A percentile compares a stretch with the other conserved stretches of the same genome.
phyloP scores from a whole-genome alignment of 2,797 vertebrate genomes.

The Pseudopleuronectes americanus region DNA sequence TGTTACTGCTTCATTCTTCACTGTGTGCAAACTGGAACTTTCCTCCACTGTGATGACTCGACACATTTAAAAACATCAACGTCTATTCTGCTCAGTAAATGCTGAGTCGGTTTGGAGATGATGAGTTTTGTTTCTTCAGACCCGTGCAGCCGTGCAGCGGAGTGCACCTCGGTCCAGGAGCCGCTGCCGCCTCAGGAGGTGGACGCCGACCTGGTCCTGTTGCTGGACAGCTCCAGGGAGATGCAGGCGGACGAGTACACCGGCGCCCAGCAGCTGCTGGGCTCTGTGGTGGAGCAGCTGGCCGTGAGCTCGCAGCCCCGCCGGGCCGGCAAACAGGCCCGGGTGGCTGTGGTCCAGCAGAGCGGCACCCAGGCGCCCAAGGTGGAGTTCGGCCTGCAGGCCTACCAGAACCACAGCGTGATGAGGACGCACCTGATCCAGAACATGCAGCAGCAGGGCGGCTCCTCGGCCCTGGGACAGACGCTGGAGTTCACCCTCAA shows the following conservation, averaged over 20 bases:
- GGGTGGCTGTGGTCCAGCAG: conserved; percentile 85
- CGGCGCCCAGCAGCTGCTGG: conserved; percentile 82
- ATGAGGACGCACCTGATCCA: conserved; percentile 84
- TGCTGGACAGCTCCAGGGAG: conserved; percentile 85
- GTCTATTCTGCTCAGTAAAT: background rate
- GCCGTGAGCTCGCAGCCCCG: conserved; percentile 76
- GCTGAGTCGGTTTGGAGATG: too few relatives aligned
- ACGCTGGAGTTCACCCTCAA: conserved; percentile 82
- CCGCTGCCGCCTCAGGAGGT: conserved; percentile 58
- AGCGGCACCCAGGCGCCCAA: conserved; percentile 54
- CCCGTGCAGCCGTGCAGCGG: conserved; percentile 76
- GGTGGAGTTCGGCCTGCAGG: conserved; percentile 84
- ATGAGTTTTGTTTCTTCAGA: conserved; percentile 74
- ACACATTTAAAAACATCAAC: too few relatives aligned
- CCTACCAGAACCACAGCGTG: conserved; percentile 51
- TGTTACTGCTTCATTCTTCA: too few relatives aligned
- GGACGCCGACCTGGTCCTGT: conserved; percentile 84
- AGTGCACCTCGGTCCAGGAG: conserved; percentile 65
- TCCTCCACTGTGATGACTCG: too few relatives aligned
- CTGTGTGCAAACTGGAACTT: too few relatives aligned
- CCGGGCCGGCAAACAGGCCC: conserved; percentile 45
- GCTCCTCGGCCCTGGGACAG: conserved; percentile 77
- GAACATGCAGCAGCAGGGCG: conserved; percentile 76
- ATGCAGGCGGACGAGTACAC: conserved; percentile 79
- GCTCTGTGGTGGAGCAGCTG: conserved; percentile 82